Evolutionary conservation across 2,888 invertebrate genomes (phyloP), one percentile per base, ranked within the genome.

Genomic region (Drosophila paramelanica): DNA sequence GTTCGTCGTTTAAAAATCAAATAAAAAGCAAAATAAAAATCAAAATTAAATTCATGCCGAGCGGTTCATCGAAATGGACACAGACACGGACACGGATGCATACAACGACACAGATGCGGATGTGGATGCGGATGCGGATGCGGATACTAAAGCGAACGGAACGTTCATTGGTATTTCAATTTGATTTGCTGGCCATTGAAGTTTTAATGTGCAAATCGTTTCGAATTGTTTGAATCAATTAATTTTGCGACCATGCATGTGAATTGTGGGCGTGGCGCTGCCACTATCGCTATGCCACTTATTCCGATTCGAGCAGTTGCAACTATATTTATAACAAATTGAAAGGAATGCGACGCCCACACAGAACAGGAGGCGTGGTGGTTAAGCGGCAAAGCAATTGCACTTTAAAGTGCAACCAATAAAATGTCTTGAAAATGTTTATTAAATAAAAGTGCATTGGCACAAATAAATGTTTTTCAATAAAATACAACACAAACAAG

Each of bases 201-300:
- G 57, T 81, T 82, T 87, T 81, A 82, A 88, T 82, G 81, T 69
- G 81, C 88, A 81, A 82, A 84, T 87, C 78, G 88, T 78, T 81
- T 72, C 66, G 69, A 81, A 81, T 88, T 79, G 81, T 88, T 82
- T 73, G 76, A 88, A 88, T 84, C 85, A 88, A 82, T 82, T 88
- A 76, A 82, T 81, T 84, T 78, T 72, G 67, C 67, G 53, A 65
- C 53, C 84, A 77, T 73, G 70, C 58, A 64, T 59, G 55, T 56
- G 73, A 58, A 47, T 52, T 58, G 51, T 49, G 43, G 47, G 42
- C 56, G 38, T 31, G 33, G 33, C 33, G 3, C 10, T 10, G 31
- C 31, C 31, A 11, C 8, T 31, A 31, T 31, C 31, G 8, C 31
- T 7, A 7, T 27, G 27, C 27, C 27, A 27, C 27, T 27, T 27